Percentiles rank a stretch among this genome's conserved stretches.
Conservation (phyloP, 2,797 vertebrate genomes). For the Pangasius mekongensis region DNA sequence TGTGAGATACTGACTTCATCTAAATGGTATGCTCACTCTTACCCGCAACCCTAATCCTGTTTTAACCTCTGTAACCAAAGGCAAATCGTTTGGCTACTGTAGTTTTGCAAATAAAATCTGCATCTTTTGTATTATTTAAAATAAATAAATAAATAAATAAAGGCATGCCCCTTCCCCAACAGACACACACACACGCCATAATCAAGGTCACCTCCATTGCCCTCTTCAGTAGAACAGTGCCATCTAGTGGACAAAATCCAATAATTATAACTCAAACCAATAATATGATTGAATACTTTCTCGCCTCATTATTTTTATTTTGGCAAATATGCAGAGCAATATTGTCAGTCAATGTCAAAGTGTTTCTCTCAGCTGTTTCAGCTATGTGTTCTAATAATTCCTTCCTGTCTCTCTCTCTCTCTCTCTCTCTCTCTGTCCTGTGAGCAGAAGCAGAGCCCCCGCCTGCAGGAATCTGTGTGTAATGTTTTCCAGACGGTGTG, state of each 20-base stretch:
- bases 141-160: too few relatives aligned
- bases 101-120: not conserved
- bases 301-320: not conserved
- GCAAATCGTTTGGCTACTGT: not conserved
- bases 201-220: conserved; percentile 33
- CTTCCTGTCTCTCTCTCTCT: conserved; percentile 1
- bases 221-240: conserved; percentile 29
- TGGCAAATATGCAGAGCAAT: not conserved
- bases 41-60: not conserved
- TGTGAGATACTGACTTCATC: not conserved
- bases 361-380: conserved; percentile 25
- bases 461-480: conserved; percentile 71
- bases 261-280: not conserved
- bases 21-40: not conserved
- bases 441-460: conserved; percentile 65
- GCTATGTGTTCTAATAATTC: conserved; percentile 29
- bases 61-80: not conserved
- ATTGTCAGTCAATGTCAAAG: not conserved
- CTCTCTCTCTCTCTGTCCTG: conserved; percentile 28
- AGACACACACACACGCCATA: not conserved
- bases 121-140: not conserved
- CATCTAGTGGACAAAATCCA: conserved; percentile 43
- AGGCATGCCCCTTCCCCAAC: not conserved
- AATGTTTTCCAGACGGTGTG: conserved; percentile 74
- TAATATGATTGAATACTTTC: too few relatives aligned